A percentile compares a stretch with the other conserved stretches of the same genome.
These are phyloP conservation scores for Hydrolagus colliei DNA, from an alignment of 2,797 vertebrate genomes.

Conservation along the genomic window DNA sequence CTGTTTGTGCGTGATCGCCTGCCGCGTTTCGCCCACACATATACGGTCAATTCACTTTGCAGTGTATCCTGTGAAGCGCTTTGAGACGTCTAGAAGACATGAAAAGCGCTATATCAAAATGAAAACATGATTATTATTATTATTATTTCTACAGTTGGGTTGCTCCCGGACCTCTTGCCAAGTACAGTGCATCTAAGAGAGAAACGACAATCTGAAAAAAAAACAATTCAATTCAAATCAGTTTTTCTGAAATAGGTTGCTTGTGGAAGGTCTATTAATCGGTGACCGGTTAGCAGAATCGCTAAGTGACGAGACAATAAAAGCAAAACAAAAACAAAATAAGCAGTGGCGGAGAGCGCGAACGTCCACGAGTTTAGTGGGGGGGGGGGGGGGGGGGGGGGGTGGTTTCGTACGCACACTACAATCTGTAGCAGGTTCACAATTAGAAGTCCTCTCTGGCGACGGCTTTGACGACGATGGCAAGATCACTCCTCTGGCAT, in stretches of 20 bases:
- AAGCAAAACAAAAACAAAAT: not conserved
- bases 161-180: not conserved
- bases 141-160: not conserved
- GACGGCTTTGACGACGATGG: not conserved
- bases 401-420: not conserved
- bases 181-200: not conserved
- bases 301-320: not conserved
- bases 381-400: too few relatives aligned
- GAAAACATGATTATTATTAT: not conserved
- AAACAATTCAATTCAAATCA: too few relatives aligned
- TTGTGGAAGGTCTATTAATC: not conserved
- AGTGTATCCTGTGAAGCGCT: too few relatives aligned
- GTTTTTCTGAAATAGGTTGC: not conserved
- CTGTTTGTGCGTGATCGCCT: too few relatives aligned
- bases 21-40: too few relatives aligned
- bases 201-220: not conserved
- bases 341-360: not conserved
- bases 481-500: not conserved
- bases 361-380: too few relatives aligned
- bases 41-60: too few relatives aligned
- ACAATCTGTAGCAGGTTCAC: not conserved
- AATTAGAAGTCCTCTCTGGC: not conserved
- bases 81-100: too few relatives aligned
- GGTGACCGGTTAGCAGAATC: not conserved
- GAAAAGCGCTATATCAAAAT: too few relatives aligned